Evolutionary conservation across 2,113 vertebrate species (phyloP), one percentile per base, ranked within the genome.

Genomic region (Dipodomys merriami): DNA sequence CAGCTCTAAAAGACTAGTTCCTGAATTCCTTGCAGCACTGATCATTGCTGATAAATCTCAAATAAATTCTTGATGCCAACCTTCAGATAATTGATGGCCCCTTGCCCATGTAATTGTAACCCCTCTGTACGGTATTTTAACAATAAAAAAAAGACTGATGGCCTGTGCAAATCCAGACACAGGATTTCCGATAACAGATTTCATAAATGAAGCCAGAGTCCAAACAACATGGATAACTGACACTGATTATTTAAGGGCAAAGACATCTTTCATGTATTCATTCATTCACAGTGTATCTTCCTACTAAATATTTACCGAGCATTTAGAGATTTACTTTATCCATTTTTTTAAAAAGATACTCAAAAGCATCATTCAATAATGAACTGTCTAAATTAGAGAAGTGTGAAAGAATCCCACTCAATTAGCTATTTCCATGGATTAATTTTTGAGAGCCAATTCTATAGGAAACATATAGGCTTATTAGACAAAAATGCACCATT

Each of bases 361-460:
- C 60, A 68, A 68, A 53, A 76, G 9, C 86, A 76, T 57, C 9
- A 69, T 77, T 83, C 44, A 86, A 18, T 30, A 83, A 57, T 83
- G 90, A 79, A 72, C 81, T 95, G 65, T 73, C 27, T 80, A 68
- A 69, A 80, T 53, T 49, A 91, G n/a, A 82, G 69, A 65, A 76
- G 25, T 44, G 29, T 83, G 53, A 73, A 49, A 83, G 74, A 91
- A 83, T 73, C 11, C 35, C 44, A 81, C 65, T 91, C 46, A 64
- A 80, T 18, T 79, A 33, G 76, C 33, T 87, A n/a, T 10, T 44
- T 23, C 19, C 33, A 73, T 33, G 30, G 44, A 80, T 86, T 91
- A 44, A 93, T 84, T 88, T 83, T 95, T 9, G n/a, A 95, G 90
- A 93, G 49, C n/a, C 10, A 72, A 5, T 62, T 95, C 20, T 86